A percentile compares a stretch with the other conserved stretches of the same genome.
Conservation (phyloP, 2,797 vertebrate genomes). For the Distichodus sexfasciatus region DNA sequence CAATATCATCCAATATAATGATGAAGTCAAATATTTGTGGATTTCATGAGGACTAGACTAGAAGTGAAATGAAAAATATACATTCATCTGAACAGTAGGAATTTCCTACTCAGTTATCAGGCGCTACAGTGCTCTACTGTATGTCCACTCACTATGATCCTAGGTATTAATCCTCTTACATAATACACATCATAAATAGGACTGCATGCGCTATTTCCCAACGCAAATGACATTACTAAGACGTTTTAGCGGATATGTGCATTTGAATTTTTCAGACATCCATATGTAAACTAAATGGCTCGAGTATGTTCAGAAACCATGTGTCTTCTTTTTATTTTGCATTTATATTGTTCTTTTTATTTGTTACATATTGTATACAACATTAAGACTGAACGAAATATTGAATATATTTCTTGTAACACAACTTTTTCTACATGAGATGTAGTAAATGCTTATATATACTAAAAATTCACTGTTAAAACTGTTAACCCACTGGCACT, state of each 20-base stretch:
- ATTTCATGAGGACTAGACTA: background rate
- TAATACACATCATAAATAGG: constrained; percentile 9
- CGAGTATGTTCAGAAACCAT: too few species aligned
- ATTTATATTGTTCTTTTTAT: too few species aligned
- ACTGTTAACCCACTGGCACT: background rate
- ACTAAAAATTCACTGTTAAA: too few species aligned
- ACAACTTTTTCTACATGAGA: too few species aligned
- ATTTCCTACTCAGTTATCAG: background rate
- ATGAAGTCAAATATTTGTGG: background rate
- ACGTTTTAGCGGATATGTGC: too few species aligned
- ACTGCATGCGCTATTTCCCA: background rate
- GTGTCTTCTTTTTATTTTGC: too few species aligned
- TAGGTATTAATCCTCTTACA: constrained; percentile 4
- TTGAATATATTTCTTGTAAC: too few species aligned
- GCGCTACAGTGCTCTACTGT: background rate
- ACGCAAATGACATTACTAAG: background rate
- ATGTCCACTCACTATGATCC: background rate
- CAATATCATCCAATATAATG: background rate
- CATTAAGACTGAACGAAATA: constrained; percentile 6
- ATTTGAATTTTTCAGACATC: too few species aligned
- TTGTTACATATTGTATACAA: too few species aligned
- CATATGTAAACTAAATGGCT: too few species aligned
- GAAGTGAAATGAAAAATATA: background rate
- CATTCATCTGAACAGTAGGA: background rate
- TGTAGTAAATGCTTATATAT: too few species aligned